Evolutionary conservation across 2,113 vertebrate species (phyloP), one percentile per base, ranked within the genome.

Genomic region (Ornithorhynchus anatinus): DNA sequence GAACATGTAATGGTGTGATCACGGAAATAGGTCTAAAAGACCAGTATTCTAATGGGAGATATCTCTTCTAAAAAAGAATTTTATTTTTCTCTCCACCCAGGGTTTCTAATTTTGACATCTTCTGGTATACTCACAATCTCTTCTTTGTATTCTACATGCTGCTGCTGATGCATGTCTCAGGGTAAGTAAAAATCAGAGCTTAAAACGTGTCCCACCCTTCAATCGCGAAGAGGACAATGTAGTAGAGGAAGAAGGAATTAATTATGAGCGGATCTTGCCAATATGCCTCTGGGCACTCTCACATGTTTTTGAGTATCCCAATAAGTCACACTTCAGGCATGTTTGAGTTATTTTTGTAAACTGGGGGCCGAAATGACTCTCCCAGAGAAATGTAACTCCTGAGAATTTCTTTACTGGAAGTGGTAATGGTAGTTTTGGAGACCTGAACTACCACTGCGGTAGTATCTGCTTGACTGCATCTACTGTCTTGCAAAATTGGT

Each of bases 101-200:
- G 85, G 84, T 96, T 75, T 96, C 93, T 77, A 96, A 93, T 79
- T 99, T 98, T 90, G 95, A 99, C 86, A 96, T 99, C 86, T 99
- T 99, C 93, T 99, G 97, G 96, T 98, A 98, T 69, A 99, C 97
- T 38, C 98, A 99, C 91, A 99, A 97, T 87, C 96, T 99, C 85
- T 99, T 97, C 91, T 96, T 99, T 72, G 80, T 97, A 72, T 99
- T 99, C 93, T 99, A 98, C 86, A 76, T 97, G 81, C 90, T 99
- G 76, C 94, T 99, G 60, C 92, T 98, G 89, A 78, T 97, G 62
- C 97, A 99, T 81, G 96, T 95, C 82, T 92, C 95, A 35, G 96
- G 97, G 98, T 99, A 95, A 86, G 96, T 90, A 80, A 38, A 35
- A 66, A 75, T n/a, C n/a, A 39, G 83, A 38, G 10, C 5, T 5